Conservation (phyloP, 2,888 invertebrate genomes). For the Sarcophaga subvicina region DNA sequence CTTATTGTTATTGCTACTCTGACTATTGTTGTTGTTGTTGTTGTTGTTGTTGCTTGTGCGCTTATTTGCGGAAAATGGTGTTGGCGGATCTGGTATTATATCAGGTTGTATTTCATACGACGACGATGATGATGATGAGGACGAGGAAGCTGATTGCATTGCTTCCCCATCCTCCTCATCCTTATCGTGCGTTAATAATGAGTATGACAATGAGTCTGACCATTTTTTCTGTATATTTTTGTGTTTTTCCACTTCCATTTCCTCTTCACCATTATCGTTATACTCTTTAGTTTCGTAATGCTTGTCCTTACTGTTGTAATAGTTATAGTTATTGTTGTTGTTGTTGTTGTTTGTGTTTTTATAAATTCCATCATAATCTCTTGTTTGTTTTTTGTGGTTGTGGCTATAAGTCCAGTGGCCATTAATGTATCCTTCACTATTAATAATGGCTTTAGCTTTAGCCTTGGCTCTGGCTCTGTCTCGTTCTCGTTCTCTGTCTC, state of each 20-base stretch:
- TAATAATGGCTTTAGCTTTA: not conserved
- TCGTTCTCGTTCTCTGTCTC: too few relatives aligned
- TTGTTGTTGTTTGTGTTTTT: slow-evolving; percentile 12
- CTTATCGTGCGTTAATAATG: not conserved
- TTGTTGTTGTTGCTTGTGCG: slow-evolving; percentile 62
- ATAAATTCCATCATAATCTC: slow-evolving; percentile 34
- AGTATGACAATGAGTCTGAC: slow-evolving; percentile 41
- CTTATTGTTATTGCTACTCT: slow-evolving; percentile 4
- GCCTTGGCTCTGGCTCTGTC: not conserved
- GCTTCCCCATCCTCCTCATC: not conserved
- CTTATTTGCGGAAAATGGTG: slow-evolving; percentile 66
- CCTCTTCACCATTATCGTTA: not conserved
- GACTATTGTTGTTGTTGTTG: slow-evolving; percentile 52
- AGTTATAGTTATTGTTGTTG: not conserved
- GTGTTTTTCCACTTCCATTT: not conserved
- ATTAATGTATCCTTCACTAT: not conserved
- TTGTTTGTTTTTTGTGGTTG: slow-evolving; percentile 39
- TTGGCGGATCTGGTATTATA: slow-evolving; percentile 78
- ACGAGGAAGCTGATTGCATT: slow-evolving; percentile 8
- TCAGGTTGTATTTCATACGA: slow-evolving; percentile 77
- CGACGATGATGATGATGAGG: slow-evolving; percentile 54
- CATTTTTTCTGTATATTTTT: slow-evolving; percentile 24
- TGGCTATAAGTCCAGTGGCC: slow-evolving; percentile 11
- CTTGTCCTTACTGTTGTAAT: not conserved
- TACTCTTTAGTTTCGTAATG: not conserved